Conservation (phyloP, 2,888 invertebrate genomes). For the Stenotaenia linearis region DNA sequence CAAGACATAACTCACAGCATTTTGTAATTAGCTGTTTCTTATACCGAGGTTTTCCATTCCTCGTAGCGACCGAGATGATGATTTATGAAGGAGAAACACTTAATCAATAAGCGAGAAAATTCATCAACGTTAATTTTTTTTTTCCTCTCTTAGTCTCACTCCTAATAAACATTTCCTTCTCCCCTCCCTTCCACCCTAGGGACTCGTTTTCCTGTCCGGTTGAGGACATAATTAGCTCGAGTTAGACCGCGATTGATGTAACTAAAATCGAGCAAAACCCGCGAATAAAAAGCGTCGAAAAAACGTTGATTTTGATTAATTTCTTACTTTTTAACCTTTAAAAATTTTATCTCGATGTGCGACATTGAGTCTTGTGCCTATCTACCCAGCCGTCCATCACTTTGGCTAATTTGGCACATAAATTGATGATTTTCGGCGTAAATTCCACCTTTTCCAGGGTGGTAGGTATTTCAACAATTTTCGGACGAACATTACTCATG, state of each 20-base stretch:
- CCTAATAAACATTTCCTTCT: constrained; percentile 21
- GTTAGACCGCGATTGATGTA: not conserved
- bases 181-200: constrained; percentile 5
- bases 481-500: not conserved
- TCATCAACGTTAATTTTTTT: constrained; percentile 22
- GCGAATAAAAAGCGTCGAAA: not conserved
- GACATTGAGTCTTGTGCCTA: no score
- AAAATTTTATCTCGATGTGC: no score
- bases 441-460: not conserved
- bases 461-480: not conserved
- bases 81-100: constrained; percentile 23
- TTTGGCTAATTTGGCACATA: not conserved
- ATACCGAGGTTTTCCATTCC: not conserved
- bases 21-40: constrained; percentile 2
- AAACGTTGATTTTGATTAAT: no score
- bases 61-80: constrained; percentile 6
- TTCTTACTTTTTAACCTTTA: no score
- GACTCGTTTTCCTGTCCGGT: constrained; percentile 24
- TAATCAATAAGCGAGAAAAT: constrained; percentile 26
- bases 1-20: constrained; percentile 8
- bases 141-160: not conserved
- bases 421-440: not conserved
- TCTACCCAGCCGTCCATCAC: not conserved
- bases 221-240: constrained; percentile 10
- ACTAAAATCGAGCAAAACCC: not conserved